phyloP scores from a whole-genome alignment of 2,888 invertebrate species.

The Sceliomorpha sp. region DNA sequence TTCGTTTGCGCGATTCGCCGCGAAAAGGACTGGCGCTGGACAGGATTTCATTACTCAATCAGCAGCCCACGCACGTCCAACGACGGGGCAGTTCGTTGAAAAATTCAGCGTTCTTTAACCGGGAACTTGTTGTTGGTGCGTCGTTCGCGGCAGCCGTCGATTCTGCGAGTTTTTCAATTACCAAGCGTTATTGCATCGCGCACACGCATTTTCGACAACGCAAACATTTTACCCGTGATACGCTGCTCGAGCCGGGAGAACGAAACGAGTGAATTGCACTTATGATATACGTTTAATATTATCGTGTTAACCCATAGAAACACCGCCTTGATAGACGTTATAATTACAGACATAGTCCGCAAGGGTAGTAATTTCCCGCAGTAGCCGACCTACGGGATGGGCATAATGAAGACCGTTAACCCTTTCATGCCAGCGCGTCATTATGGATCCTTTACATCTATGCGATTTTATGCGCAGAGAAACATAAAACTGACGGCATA shows the following conservation, averaged over 20 bases:
- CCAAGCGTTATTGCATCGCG: too few species aligned
- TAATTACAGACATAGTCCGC: conserved; percentile 61
- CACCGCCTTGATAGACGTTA: conserved; percentile 51
- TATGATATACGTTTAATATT: conserved; percentile 6
- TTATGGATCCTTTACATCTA: conserved; percentile 52
- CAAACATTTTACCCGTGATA: neutral
- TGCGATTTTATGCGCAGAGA: conserved; percentile 20
- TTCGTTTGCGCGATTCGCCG: conserved; percentile 10
- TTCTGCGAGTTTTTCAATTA: too few species aligned
- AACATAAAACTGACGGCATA: conserved; percentile 13
- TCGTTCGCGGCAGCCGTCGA: too few species aligned
- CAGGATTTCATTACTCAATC: conserved; percentile 62
- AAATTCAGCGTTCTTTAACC: neutral
- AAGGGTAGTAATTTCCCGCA: conserved; percentile 61
- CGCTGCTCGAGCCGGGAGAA: conserved; percentile 3
- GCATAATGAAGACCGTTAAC: conserved; percentile 69
- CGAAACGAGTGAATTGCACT: conserved; percentile 4
- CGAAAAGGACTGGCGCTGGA: conserved; percentile 6
- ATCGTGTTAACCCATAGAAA: conserved; percentile 19
- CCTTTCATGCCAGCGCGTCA: conserved; percentile 61
- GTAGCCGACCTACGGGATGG: conserved; percentile 47
- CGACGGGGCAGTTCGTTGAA: neutral
- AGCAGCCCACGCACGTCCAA: conserved; percentile 53
- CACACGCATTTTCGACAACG: conserved; percentile 2
- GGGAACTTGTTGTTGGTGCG: too few species aligned